Conservation (phyloP, 2,888 invertebrate genomes). For the Eupithecia inturbata region DNA sequence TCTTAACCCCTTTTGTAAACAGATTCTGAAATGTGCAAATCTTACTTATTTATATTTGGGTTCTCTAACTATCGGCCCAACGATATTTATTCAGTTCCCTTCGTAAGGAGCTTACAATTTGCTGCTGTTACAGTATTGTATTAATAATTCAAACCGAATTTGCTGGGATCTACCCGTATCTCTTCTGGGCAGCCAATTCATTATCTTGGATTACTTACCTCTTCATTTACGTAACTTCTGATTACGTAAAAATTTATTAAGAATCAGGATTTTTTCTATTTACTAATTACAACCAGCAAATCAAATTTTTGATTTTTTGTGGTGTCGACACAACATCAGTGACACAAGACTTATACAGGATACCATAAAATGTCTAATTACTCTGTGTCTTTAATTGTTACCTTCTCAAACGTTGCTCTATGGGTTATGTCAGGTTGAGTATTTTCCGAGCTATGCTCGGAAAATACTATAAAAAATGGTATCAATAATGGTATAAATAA, state of each 20-base stretch:
- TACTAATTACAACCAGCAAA: neutral
- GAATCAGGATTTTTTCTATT: slow-evolving; percentile 8
- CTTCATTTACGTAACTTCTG: slow-evolving; percentile 52
- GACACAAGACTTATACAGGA: neutral
- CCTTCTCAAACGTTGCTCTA: neutral
- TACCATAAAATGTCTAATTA: neutral
- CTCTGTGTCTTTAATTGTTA: neutral
- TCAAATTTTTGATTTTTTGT: neutral
- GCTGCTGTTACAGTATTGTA: slow-evolving; percentile 72
- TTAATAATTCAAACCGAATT: slow-evolving; percentile 78
- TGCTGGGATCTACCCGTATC: slow-evolving; percentile 66
- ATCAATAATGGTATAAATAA: too few species aligned
- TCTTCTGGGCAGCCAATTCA: slow-evolving; percentile 70
- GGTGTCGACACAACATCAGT: neutral
- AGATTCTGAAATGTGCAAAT: slow-evolving; percentile 43
- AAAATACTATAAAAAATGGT: too few species aligned
- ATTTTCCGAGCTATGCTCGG: too few species aligned
- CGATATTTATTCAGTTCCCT: slow-evolving; percentile 76
- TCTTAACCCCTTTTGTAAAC: slow-evolving; percentile 33
- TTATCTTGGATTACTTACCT: slow-evolving; percentile 61
- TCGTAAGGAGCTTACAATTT: slow-evolving; percentile 79
- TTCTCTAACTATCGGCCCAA: slow-evolving; percentile 60
- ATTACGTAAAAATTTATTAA: slow-evolving; percentile 30
- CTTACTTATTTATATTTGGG: slow-evolving; percentile 52
- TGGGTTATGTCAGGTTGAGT: neutral